Evolutionary conservation across 2,888 invertebrate genomes (phyloP), one percentile per base, ranked within the genome.

Genomic region (Heteromyza rotundicornis): DNA sequence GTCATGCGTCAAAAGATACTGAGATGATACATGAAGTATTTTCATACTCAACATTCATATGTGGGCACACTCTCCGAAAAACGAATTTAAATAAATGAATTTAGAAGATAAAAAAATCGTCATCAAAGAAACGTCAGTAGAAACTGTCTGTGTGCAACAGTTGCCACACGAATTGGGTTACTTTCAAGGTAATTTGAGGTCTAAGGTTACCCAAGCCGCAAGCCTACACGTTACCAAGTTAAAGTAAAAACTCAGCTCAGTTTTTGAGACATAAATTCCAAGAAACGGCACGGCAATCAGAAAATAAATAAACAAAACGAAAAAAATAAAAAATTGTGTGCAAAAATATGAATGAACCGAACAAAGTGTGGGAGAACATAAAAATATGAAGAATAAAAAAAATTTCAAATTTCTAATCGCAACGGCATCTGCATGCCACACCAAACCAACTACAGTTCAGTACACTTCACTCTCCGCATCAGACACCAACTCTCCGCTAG

Each of bases 121-220:
- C 5, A 40, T n/a, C 40, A 40, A 40, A 47, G 20, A 17, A 47
- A 19, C 2, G 19, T 20, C 3, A 19, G 5, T n/a, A 7, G 17
- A 3, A 17, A 47, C 17, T 47, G 17, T 19, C 47, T 19, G 47
- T 47, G 47, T 20, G 47, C 47, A 47, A 19, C 14, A 19, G 17
- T 47, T 7, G 20, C 17, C 36, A 12, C 50, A 32, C 54, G 72
- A 76, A 76, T 76, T 76, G 68, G 76, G 77, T 78, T 77, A 77
- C 77, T 72, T 76, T 78, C 72, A 68, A 70, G 68, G 71, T 71
- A 75, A 75, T 68, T 66, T 68, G 62, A 67, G 70, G 70, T 74
- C 74, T 76, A 70, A 68, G 70, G 68, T 73, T 78, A 73, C 72
- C 55, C 49, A 52, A 59, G 12, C 63, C 62, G 62, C 66, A 67